Base-by-base conservation (phyloP, 2,888 invertebrate genomes). In the Sisyra terminalis region DNA sequence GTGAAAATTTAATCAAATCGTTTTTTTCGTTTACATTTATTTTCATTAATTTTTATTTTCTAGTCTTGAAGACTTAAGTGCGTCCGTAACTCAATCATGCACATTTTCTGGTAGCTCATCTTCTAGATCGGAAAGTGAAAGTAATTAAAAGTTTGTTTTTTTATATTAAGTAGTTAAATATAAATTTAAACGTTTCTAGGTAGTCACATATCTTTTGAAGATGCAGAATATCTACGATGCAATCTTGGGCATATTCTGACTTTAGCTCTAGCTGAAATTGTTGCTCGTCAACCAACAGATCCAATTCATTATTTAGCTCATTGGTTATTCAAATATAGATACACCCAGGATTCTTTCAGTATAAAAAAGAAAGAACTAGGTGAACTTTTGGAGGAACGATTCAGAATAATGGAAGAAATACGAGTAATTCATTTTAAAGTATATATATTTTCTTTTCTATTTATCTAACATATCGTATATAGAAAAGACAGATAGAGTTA, bases 241-340 rank as follows among this genome's bases (percentile, higher is more conserved):
- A 47, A 50, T 14, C 47, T 64, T 13, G 64, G 62, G 6, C 54
- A 51, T 39, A 61, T 66, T 2, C 49, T 67, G 40, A 57, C 59
- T 18, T 49, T 64, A 42, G 67, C 64, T 4, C 47, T 67, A 42
- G 61, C 63, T 2, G 66, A 68, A 50, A 60, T 67, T 35, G 57
- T 60, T 2, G 55, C 59, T 1, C 62, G 60, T 46, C 62, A 64
- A 48, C 67, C 67, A 2, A 46, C 51, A 38, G 66, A 67, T 51
- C 67, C 67, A 0, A 60, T 69, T n/a, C 60, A 61, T 48, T 67
- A 65, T 47, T 51, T 68, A 17, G 67, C 58, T 3, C 64, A 64
- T 48, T 67, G 66, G 65, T 52, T 67, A n/a, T 58, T 64, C 45
- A 63, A 65, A 53, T 67, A 64, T 50, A 55, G 61, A 29, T 65